Conservation (phyloP, 2,113 vertebrate species). For the Strix uralensis region DNA sequence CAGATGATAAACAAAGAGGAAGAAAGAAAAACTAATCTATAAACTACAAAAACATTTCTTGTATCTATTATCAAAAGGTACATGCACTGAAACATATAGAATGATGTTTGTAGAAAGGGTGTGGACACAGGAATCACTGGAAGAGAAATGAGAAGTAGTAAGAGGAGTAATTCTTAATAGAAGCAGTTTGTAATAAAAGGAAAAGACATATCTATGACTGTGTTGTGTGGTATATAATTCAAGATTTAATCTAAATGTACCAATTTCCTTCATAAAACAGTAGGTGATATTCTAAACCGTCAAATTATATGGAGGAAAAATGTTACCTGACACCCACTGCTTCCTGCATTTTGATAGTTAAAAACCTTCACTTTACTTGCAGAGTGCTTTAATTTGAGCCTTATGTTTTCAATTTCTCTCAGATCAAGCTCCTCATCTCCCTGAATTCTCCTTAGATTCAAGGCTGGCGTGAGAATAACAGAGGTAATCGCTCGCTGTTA, state of each 20-base stretch:
- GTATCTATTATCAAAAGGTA: background rate
- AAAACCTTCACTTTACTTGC: slow-evolving; percentile 43
- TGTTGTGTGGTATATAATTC: background rate
- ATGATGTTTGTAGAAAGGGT: background rate
- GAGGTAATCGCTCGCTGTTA: background rate
- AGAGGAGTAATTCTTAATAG: background rate
- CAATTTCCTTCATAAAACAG: slow-evolving; percentile 36
- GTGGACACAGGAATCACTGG: background rate
- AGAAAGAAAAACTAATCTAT: background rate
- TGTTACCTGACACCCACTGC: slow-evolving; percentile 48
- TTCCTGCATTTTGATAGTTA: slow-evolving; percentile 49
- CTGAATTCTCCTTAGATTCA: slow-evolving; percentile 11
- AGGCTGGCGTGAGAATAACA: slow-evolving; percentile 32
- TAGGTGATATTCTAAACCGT: slow-evolving; percentile 29
- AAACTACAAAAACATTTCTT: background rate
- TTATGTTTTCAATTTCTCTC: slow-evolving; percentile 45
- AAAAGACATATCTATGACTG: background rate
- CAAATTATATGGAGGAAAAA: slow-evolving; percentile 53
- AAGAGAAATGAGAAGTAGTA: background rate
- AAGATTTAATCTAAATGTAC: slow-evolving; percentile 20
- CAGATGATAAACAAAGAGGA: background rate
- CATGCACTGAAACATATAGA: background rate
- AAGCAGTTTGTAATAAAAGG: background rate
- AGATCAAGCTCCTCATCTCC: slow-evolving; percentile 35
- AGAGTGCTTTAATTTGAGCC: slow-evolving; percentile 46